phyloP scores from a whole-genome alignment of 2,797 vertebrate species.

The Glossophaga mutica region DNA sequence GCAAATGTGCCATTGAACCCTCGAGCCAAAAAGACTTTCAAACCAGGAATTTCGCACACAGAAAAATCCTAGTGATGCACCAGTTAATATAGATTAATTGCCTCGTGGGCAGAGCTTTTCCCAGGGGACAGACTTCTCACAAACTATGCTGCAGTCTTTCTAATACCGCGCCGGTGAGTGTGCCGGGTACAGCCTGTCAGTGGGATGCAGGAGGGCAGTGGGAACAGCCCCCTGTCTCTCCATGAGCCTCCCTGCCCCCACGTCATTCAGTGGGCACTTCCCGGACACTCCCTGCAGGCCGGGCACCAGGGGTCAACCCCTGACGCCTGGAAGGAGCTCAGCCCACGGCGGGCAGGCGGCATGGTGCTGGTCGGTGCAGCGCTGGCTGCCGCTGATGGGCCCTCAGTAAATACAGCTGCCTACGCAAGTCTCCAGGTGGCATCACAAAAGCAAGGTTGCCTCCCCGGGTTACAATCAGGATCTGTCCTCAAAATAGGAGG shows the following conservation, averaged over 20 bases:
- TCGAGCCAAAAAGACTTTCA: slow-evolving; percentile 2
- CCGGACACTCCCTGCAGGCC: neutral
- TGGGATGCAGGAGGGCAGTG: neutral
- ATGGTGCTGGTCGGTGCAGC: neutral
- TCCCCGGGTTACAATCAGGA: neutral
- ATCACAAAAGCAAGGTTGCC: neutral
- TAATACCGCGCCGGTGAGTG: neutral
- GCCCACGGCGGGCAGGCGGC: no score
- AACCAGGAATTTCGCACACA: neutral
- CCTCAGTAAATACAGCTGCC: neutral
- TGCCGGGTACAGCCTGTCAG: neutral
- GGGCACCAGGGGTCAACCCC: neutral
- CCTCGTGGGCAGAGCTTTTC: neutral
- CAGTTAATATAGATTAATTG: neutral
- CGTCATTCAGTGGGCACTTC: neutral
- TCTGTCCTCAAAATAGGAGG: neutral
- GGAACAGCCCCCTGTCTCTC: neutral
- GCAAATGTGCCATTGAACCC: neutral
- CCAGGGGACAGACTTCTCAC: neutral
- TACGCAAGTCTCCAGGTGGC: neutral
- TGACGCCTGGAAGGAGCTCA: neutral
- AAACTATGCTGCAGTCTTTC: neutral
- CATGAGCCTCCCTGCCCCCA: neutral
- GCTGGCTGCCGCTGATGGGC: neutral
- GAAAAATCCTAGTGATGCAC: neutral